These are phyloP conservation scores for Rhynchomys soricoides DNA, from an alignment of 2,113 vertebrate species.

Conservation along the genomic window DNA sequence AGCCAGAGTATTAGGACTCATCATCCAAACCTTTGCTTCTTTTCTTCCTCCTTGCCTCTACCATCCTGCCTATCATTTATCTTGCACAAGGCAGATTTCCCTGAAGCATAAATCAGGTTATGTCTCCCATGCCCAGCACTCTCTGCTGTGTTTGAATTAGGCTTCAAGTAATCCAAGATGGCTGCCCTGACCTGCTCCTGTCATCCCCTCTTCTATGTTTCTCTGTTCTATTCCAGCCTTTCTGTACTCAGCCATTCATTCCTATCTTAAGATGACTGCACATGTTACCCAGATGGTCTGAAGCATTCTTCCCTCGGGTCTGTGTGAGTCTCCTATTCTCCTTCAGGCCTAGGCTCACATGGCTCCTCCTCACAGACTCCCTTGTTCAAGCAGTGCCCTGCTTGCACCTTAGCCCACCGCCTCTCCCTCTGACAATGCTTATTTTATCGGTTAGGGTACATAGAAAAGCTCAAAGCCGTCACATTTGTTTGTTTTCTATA, in stretches of 20 bases:
- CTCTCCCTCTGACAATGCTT: neutral
- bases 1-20: neutral
- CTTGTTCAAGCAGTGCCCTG: neutral
- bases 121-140: neutral
- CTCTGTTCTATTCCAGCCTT: neutral
- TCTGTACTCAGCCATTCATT: neutral
- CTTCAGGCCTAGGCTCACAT: neutral
- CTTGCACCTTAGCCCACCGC: neutral
- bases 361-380: neutral
- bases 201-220: neutral
- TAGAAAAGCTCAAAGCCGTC: neutral
- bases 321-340: neutral
- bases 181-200: neutral
- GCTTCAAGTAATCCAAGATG: slow-evolving; percentile 2
- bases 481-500: neutral
- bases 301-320: neutral
- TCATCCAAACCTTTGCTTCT: neutral
- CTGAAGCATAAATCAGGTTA: neutral
- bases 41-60: neutral
- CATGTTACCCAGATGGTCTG: neutral
- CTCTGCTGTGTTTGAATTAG: neutral
- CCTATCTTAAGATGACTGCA: neutral
- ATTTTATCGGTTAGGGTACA: neutral
- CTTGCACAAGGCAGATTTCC: neutral
- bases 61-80: neutral